phyloP scores from a whole-genome alignment of 2,797 vertebrate species.

The Manis crassicaudata region DNA sequence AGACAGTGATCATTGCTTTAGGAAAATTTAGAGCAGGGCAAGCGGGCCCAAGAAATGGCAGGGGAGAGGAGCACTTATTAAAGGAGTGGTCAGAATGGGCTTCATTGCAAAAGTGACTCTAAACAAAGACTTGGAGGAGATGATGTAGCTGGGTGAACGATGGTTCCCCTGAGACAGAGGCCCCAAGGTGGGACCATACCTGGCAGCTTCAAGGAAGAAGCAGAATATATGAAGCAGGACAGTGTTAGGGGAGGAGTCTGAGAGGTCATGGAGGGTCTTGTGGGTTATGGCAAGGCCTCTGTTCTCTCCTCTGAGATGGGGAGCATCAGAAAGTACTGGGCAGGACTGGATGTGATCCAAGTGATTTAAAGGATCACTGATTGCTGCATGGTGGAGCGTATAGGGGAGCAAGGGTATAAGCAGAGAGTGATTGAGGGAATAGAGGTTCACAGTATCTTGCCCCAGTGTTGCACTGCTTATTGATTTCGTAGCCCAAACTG shows the following conservation, averaged over 20 bases:
- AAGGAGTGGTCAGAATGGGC: not conserved
- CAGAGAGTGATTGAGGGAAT: not conserved
- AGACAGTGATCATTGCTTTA: slow-evolving; percentile 27
- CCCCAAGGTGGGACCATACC: not conserved
- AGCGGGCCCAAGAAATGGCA: not conserved
- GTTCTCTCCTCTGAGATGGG: not conserved
- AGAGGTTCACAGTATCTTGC: not conserved
- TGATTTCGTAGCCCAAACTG: not conserved
- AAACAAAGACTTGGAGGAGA: not conserved
- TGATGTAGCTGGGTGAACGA: not conserved
- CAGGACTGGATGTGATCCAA: not conserved
- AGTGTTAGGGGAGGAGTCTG: not conserved
- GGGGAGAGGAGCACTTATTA: not conserved
- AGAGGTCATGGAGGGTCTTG: not conserved
- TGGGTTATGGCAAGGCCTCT: not conserved
- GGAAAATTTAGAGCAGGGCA: not conserved
- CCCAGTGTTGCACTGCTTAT: not conserved
- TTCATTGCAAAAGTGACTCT: not conserved
- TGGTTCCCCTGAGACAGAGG: not conserved
- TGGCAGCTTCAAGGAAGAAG: not conserved
- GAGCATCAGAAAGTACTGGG: not conserved
- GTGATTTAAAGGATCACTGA: not conserved
- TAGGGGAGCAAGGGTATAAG: not conserved
- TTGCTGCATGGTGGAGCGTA: not conserved
- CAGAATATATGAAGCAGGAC: not conserved